A percentile compares a stretch with the other conserved stretches of the same genome.
Evolutionary conservation across 2,113 vertebrate genomes (phyloP).

Genomic region (Rhipidura dahli): DNA sequence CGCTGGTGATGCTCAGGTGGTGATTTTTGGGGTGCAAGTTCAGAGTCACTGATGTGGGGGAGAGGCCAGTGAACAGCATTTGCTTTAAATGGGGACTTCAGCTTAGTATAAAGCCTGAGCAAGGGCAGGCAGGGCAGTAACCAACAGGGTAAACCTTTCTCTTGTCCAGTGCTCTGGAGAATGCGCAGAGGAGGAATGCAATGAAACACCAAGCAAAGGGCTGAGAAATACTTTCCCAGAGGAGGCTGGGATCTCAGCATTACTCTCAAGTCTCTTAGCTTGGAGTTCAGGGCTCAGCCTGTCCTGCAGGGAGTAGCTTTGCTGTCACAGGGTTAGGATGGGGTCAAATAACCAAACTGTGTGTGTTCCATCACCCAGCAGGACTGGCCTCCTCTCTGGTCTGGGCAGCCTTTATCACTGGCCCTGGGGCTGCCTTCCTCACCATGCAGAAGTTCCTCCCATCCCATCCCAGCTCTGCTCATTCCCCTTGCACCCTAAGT

Average conservation of each 20-base stretch:
- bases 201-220: not conserved
- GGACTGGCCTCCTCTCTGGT: not conserved
- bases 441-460: not conserved
- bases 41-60: not conserved
- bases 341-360: not conserved
- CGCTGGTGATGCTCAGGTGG: not conserved
- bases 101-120: not conserved
- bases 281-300: not conserved
- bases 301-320: not conserved
- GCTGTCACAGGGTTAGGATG: not conserved
- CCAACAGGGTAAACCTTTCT: not conserved
- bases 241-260: not conserved
- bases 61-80: not conserved
- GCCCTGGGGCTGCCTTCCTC: not conserved
- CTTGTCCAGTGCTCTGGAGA: rapidly evolving
- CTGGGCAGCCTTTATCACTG: not conserved
- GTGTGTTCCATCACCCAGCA: not conserved
- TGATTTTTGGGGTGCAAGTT: not conserved
- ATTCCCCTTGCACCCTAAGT: not conserved
- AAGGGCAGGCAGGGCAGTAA: not conserved
- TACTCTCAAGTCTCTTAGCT: not conserved
- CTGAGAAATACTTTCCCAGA: not conserved
- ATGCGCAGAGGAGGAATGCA: rapidly evolving
- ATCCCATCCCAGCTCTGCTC: not conserved
- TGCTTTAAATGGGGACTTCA: not conserved